Base-by-base conservation (phyloP, 2,888 invertebrate species). In the Gymnocheta viridis region DNA sequence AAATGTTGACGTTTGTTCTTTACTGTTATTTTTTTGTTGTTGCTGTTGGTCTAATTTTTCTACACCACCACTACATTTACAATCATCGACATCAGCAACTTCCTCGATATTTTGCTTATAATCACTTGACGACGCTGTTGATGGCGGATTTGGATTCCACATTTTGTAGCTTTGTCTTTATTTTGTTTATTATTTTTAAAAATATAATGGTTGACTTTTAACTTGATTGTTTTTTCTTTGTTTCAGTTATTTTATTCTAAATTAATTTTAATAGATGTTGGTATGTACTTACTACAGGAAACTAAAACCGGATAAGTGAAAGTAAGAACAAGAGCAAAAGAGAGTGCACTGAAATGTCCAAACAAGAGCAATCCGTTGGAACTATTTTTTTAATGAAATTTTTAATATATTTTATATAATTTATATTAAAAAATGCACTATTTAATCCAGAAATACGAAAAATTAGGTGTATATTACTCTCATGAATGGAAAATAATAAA, bases 81-180 rank as follows among this genome's bases (percentile, higher is more conserved):
- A 89, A 86, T 88, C 89, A 77, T 87, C 89, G 85, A 87, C 83
- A 47, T 86, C 88, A 85, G 85, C 74, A 32, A 84, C 88, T 85
- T 89, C 88, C 87, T 87, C 87, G 54, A 44, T 69, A 85, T 88
- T 85, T 81, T 86, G 88, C 85, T 89, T 89, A 88, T 89, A 88
- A 89, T 87, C 88, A 88, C 88, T 87, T 88, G 88, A 86, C 70
- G 85, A 82, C 82, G 85, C 76, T 84, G 86, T 87, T 89, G 89
- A 67, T 88, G 85, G 85, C 82, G 84, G 79, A 85, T 86, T 89
- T 89, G 89, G 87, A 85, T 88, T 89, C 90, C 89, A 90, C 90
- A 90, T 90, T 89, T 90, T 90, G 89, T 80, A 66, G 85, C 56
- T 82, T 72, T 82, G 60, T 74, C 24, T 85, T 85, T 76, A 51